A percentile compares a stretch with the other conserved stretches of the same genome.
Conservation (phyloP, 2,797 vertebrate species). For the Oreortyx pictus region DNA sequence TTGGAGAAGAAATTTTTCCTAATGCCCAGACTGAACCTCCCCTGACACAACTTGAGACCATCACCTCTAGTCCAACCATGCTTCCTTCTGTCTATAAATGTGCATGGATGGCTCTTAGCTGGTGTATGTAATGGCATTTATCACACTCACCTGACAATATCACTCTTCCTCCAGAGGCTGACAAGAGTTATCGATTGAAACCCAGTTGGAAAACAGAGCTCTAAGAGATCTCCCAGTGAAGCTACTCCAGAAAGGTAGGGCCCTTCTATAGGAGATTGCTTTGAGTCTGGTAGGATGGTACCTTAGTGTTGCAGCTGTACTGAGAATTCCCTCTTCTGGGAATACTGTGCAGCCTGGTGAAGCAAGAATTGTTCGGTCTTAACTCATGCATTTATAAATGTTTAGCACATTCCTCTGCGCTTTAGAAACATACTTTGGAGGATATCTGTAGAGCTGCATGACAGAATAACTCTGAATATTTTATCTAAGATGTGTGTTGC, state of each 20-base stretch:
- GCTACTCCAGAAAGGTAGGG: neutral
- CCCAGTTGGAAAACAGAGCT: rapidly evolving
- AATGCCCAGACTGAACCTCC: too few species aligned
- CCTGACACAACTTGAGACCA: too few species aligned
- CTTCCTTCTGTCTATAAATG: neutral
- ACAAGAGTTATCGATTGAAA: neutral
- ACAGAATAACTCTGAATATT: slow-evolving; percentile 11
- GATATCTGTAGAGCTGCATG: neutral
- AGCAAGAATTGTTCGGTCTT: neutral
- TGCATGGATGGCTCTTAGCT: neutral
- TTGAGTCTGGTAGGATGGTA: neutral
- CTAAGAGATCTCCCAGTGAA: neutral
- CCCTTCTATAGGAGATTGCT: neutral
- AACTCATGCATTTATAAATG: neutral
- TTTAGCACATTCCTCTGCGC: neutral
- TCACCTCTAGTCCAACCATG: too few species aligned
- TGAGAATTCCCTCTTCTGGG: neutral
- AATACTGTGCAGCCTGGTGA: neutral
- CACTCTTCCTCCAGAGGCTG: neutral
- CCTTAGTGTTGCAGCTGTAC: neutral
- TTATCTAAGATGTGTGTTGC: neutral
- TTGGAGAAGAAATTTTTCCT: too few species aligned
- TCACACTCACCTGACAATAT: neutral
- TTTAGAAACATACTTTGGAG: neutral
- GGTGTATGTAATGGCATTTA: neutral